These are phyloP conservation scores for Chaunax sp. DNA, from an alignment of 2,797 vertebrate species.

Conservation along the genomic window DNA sequence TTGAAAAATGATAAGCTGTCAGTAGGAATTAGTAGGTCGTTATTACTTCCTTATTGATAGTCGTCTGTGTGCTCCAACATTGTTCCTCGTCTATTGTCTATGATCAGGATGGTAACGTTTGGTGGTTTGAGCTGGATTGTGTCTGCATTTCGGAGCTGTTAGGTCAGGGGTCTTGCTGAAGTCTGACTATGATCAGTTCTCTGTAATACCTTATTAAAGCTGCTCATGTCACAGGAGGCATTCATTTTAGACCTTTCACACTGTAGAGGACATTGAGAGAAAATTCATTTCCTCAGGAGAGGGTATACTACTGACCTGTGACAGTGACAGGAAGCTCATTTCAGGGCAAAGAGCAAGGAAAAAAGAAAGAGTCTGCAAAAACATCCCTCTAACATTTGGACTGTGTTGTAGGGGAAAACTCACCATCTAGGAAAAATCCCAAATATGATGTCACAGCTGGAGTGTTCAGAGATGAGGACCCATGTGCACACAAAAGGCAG, in stretches of 20 bases:
- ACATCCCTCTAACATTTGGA: slow-evolving; percentile 25
- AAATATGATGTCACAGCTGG: not conserved
- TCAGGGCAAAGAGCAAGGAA: slow-evolving; percentile 43
- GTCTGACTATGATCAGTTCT: slow-evolving; percentile 13
- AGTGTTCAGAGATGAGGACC: no score
- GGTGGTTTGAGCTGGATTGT: not conserved
- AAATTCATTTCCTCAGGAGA: slow-evolving; percentile 45
- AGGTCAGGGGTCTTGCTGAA: slow-evolving; percentile 3
- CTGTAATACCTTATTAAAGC: slow-evolving; percentile 27
- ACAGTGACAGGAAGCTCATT: slow-evolving; percentile 43
- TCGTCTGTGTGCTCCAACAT: no score
- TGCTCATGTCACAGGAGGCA: slow-evolving; percentile 1
- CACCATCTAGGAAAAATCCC: not conserved
- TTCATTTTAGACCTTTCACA: slow-evolving; percentile 28
- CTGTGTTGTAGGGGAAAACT: slow-evolving; percentile 15
- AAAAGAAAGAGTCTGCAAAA: slow-evolving; percentile 40
- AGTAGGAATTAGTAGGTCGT: no score
- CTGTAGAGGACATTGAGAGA: slow-evolving; percentile 26
- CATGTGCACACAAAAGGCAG: no score
- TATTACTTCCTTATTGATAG: no score
- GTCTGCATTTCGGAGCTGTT: not conserved
- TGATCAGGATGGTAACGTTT: no score
- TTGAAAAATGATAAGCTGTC: no score
- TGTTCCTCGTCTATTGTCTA: no score
- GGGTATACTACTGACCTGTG: slow-evolving; percentile 49